A percentile compares a stretch with the other conserved stretches of the same genome.
phyloP scores from a whole-genome alignment of 2,888 invertebrate genomes.

The Pollenia labialis region DNA sequence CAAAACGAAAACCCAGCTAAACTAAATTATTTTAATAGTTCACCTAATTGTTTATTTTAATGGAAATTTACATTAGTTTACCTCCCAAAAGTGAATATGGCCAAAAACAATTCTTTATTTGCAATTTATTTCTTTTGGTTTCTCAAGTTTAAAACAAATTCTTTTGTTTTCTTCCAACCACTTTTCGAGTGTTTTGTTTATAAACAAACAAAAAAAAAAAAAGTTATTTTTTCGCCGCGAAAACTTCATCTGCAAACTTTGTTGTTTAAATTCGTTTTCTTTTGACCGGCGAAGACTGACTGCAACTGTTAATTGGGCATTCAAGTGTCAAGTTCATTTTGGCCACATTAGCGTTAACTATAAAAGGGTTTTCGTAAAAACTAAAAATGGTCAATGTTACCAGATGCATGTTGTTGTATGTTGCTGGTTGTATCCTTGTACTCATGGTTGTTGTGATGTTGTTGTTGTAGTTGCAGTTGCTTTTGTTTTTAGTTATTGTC shows the following conservation, averaged over 20 bases:
- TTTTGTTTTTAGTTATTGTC: slow-evolving; percentile 14
- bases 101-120: slow-evolving; percentile 43
- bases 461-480: slow-evolving; percentile 34
- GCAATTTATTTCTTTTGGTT: background rate
- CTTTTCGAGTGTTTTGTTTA: background rate
- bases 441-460: background rate
- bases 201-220: background rate
- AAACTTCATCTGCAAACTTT: slow-evolving; percentile 28
- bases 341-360: slow-evolving; percentile 84
- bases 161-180: slow-evolving; percentile 61
- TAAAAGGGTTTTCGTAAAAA: slow-evolving; percentile 79
- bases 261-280: slow-evolving; percentile 69
- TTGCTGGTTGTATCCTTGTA: slow-evolving; percentile 18
- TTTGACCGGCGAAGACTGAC: slow-evolving; percentile 62
- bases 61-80: slow-evolving; percentile 54
- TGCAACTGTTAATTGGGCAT: slow-evolving; percentile 82
- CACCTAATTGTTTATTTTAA: slow-evolving; percentile 67
- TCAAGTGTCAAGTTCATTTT: slow-evolving; percentile 84
- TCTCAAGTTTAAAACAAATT: slow-evolving; percentile 36
- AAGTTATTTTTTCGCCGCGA: background rate
- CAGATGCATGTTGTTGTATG: slow-evolving; percentile 53
- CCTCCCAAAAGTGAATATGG: slow-evolving; percentile 49
- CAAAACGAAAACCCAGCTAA: background rate
- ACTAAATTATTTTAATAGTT: slow-evolving; percentile 67
- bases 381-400: slow-evolving; percentile 75